Base-by-base conservation (phyloP, 1,140 invertebrate genomes). In the Branchinecta lindahli region DNA sequence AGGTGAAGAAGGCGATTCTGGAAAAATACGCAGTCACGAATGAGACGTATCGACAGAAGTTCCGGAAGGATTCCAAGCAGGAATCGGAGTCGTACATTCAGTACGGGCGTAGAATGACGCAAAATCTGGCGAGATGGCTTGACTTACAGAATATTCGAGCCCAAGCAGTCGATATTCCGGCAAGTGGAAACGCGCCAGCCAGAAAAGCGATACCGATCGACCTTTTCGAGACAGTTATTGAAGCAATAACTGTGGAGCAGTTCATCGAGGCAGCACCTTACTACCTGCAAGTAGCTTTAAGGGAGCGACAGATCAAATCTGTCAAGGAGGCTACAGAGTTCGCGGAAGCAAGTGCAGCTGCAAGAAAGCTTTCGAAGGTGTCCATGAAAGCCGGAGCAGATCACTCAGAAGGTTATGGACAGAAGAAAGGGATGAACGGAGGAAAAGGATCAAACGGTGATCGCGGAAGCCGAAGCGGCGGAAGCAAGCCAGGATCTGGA, bases 251-350 rank as follows among this genome's bases (percentile, higher is more conserved):
- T 9, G 47, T 52, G 47, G 47, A 52, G n/a, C 47, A 52, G 47
- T 52, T n/a, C n/a, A 52, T 52, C 9, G 47, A 52, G 47, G 47
- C 47, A 52, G 47, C n/a, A 52, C 47, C 9, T 52, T 52, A 52
- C 47, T n/a, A 52, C n/a, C 47, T 52, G 47, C 47, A 9, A n/a
- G 47, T 52, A 52, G 47, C 47, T n/a, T n/a, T 52, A 9, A 9
- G 47, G 9, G 47, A 52, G 47, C 9, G 47, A n/a, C 47, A 52
- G 47, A 9, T 52, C n/a, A 52, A 52, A 52, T 9, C 47, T 52
- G 9, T 52, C n/a, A n/a, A 52, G 47, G 47, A 52, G n/a, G 47
- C 47, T 52, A n/a, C n/a, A 9, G 9, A 9, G 9, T 52, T 52
- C n/a, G n/a, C 9, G 47, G 47, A 52, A 52, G 47, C 47, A 9